Conservation (phyloP, 2,888 invertebrate genomes). For the Siphonodentalium dalli region DNA sequence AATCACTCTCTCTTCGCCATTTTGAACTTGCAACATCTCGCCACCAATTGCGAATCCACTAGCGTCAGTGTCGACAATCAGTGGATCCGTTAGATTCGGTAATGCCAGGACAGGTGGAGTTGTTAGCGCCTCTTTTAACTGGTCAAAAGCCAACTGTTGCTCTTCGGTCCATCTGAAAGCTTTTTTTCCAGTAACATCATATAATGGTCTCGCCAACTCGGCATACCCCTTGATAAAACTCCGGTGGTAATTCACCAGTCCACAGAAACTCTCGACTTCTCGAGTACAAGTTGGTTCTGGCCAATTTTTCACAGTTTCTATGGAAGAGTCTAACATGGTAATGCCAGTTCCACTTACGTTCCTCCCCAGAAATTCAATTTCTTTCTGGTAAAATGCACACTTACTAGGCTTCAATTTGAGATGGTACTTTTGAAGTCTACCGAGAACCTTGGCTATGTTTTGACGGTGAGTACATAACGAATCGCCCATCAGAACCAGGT, state of each 20-base stretch:
- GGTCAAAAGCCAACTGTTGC: neutral
- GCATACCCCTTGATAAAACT: neutral
- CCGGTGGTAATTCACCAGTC: neutral
- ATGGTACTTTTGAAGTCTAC: neutral
- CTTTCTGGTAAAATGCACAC: neutral
- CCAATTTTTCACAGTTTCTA: conserved; percentile 2
- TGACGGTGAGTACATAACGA: conserved; percentile 4
- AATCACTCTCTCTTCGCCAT: conserved; percentile 12
- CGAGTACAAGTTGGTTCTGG: neutral
- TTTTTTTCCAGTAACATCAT: no score
- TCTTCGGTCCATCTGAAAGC: neutral
- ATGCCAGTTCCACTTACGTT: neutral
- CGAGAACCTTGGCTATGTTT: conserved; percentile 11
- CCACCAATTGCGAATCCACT: conserved; percentile 3
- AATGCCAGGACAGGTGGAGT: neutral
- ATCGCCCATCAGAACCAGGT: conserved; percentile 19
- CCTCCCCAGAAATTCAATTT: conserved; percentile 1
- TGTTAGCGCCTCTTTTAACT: neutral
- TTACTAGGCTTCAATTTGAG: conserved; percentile 21
- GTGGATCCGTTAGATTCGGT: neutral
- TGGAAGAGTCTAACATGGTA: neutral
- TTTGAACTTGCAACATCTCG: conserved; percentile 4
- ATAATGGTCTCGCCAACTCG: no score
- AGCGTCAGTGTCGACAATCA: conserved; percentile 9
- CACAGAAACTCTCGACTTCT: neutral